Percentiles rank a stretch among this genome's conserved stretches.
Conservation (phyloP, 2,888 invertebrate species). For the Gasteruption jaculator region DNA sequence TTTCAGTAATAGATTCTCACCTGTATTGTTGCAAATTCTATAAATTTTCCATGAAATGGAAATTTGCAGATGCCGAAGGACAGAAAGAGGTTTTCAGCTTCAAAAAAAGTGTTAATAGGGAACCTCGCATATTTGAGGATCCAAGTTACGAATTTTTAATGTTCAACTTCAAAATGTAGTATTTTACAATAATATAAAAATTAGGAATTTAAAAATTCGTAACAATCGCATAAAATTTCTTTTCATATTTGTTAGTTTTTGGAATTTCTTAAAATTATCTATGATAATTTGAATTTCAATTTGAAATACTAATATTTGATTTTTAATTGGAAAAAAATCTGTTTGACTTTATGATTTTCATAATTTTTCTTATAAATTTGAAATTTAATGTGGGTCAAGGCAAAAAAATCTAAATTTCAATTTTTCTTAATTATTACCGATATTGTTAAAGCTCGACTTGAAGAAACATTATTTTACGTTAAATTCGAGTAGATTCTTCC, state of each 20-base stretch:
- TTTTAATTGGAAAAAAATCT: neutral
- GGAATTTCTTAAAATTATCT: constrained; percentile 1
- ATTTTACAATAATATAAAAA: neutral
- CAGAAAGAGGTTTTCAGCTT: neutral
- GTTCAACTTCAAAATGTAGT: neutral
- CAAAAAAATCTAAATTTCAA: too few species aligned
- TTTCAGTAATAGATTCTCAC: too few species aligned
- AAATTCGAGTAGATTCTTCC: too few species aligned
- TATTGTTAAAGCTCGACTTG: too few species aligned
- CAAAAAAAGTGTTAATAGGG: too few species aligned
- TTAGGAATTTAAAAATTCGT: constrained; percentile 1
- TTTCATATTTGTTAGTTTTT: neutral
- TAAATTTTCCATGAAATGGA: neutral
- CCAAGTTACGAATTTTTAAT: neutral
- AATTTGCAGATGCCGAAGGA: neutral
- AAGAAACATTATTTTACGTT: too few species aligned
- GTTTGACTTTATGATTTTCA: neutral
- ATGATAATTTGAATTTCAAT: constrained; percentile 5
- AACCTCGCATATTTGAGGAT: too few species aligned
- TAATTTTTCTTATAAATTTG: too few species aligned
- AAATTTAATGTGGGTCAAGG: too few species aligned
- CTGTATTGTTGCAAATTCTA: too few species aligned
- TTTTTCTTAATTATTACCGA: too few species aligned
- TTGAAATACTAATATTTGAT: neutral
- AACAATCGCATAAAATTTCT: neutral